Percentiles rank a stretch among this genome's conserved stretches.
phyloP scores from a whole-genome alignment of 1,140 invertebrate genomes.

The Portunus trituberculatus region DNA sequence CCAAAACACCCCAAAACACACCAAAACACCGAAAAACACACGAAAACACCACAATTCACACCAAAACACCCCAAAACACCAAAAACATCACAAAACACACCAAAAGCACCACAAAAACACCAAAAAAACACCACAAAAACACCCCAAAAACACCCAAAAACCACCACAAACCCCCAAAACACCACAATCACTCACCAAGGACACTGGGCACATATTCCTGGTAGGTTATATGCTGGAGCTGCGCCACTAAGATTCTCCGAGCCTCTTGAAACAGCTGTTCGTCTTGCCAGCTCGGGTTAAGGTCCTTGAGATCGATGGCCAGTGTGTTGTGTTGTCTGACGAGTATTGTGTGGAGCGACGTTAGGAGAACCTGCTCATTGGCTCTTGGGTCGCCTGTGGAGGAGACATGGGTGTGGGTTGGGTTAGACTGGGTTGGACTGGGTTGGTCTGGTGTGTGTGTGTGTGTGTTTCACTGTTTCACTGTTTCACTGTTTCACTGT shows the following conservation, averaged over 20 bases:
- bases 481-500: too few relatives aligned
- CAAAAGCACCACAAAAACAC: background rate
- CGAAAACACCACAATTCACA: background rate
- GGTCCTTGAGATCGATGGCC: slow-evolving; percentile 60
- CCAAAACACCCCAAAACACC: background rate
- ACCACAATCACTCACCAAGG: slow-evolving; percentile 81
- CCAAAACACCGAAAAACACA: too few relatives aligned
- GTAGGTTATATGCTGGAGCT: slow-evolving; percentile 86
- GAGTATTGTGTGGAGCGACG: slow-evolving; percentile 87
- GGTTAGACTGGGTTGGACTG: slow-evolving; percentile 45
- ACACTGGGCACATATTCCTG: slow-evolving; percentile 82
- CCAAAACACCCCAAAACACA: background rate
- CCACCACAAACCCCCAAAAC: background rate
- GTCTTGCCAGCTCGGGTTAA: slow-evolving; percentile 91
- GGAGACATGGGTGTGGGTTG: background rate
- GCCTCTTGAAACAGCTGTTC: slow-evolving; percentile 83
- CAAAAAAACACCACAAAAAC: too few relatives aligned
- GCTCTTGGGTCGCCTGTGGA: slow-evolving; percentile 83
- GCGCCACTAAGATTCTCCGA: slow-evolving; percentile 82
- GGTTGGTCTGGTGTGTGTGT: slow-evolving; percentile 48
- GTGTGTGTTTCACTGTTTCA: too few relatives aligned
- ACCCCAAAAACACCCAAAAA: background rate
- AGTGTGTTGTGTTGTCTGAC: slow-evolving; percentile 72
- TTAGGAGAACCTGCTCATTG: slow-evolving; percentile 83
- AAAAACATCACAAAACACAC: background rate